Evolutionary conservation across 2,797 vertebrate genomes (phyloP).

Genomic region (Hemitrygon akajei): DNA sequence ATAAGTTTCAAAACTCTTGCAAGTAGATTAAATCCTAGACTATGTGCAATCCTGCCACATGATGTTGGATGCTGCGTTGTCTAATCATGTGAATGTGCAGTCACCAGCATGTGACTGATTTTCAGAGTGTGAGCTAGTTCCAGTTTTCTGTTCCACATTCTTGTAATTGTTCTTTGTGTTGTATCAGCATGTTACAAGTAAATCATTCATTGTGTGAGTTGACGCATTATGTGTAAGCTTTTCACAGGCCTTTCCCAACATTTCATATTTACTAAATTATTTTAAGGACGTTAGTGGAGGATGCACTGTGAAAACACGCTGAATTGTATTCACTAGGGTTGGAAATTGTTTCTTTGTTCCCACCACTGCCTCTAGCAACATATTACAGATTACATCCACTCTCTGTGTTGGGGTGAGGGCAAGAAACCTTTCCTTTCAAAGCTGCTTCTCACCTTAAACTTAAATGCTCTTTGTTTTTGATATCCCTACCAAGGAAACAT

Average conservation of each 20-base stretch:
- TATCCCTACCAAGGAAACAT: too few species aligned
- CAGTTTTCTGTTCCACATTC: neutral
- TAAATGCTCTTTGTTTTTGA: too few species aligned
- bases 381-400: too few species aligned
- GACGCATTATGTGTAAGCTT: too few species aligned
- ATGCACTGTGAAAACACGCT: neutral
- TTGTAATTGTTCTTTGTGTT: neutral
- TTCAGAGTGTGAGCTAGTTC: neutral
- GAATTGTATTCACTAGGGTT: neutral
- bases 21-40: neutral
- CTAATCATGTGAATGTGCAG: neutral
- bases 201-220: too few species aligned
- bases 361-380: neutral
- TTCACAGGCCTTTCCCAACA: too few species aligned
- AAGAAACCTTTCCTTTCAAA: too few species aligned
- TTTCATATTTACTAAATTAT: too few species aligned
- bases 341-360: neutral
- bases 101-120: neutral
- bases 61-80: neutral
- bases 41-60: neutral
- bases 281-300: neutral
- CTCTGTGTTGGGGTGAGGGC: too few species aligned
- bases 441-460: too few species aligned
- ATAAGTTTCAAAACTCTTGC: neutral
- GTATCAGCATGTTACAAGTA: neutral